These are phyloP conservation scores for Nebria brevicollis DNA, from an alignment of 2,888 invertebrate species.

Conservation along the genomic window DNA sequence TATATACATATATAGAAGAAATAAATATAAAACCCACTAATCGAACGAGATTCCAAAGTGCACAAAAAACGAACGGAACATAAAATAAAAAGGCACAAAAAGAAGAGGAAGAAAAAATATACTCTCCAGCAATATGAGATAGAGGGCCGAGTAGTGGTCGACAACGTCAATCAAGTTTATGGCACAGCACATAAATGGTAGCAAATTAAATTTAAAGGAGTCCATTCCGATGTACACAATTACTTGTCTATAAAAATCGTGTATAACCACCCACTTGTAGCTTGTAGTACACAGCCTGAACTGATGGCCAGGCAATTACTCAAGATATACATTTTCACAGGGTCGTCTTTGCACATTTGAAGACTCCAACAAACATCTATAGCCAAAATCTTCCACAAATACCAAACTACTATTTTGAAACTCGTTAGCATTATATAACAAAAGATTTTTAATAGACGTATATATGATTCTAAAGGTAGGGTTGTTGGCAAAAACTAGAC, in stretches of 20 bases:
- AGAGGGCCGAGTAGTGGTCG: not conserved
- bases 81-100: not conserved
- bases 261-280: conserved; percentile 17
- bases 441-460: too few relatives aligned
- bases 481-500: too few relatives aligned
- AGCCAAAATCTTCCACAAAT: not conserved
- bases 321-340: not conserved
- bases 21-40: conserved; percentile 18
- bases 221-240: conserved; percentile 26
- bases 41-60: conserved; percentile 15
- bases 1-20: not conserved
- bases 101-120: not conserved
- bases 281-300: not conserved
- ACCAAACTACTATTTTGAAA: not conserved
- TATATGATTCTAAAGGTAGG: too few relatives aligned
- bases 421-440: too few relatives aligned
- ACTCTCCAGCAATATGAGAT: not conserved
- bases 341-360: not conserved
- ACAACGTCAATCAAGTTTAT: conserved; percentile 37
- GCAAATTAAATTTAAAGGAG: conserved; percentile 30
- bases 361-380: not conserved
- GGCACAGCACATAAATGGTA: conserved; percentile 19
- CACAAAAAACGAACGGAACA: conserved; percentile 12
- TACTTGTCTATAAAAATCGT: conserved; percentile 32
- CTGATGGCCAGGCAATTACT: not conserved